A percentile compares a stretch with the other conserved stretches of the same genome.
phyloP scores from a whole-genome alignment of 1,140 invertebrate genomes.

The Atta texana region DNA sequence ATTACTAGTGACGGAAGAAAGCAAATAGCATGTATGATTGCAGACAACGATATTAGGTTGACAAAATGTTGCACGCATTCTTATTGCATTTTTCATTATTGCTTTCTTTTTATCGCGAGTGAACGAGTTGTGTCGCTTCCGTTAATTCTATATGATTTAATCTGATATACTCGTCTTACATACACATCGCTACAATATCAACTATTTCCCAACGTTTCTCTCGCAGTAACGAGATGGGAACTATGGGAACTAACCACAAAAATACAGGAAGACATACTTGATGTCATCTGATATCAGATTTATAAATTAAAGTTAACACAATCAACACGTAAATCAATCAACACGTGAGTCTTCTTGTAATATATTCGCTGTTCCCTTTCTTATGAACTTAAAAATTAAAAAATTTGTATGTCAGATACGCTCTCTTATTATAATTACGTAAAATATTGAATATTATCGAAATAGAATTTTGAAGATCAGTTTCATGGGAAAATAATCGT shows the following conservation, averaged over 20 bases:
- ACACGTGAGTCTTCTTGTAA: not conserved
- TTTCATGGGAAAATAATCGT: not conserved
- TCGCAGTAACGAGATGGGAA: not conserved
- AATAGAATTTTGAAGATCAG: not conserved
- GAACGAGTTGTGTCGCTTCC: not conserved
- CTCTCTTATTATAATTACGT: not conserved
- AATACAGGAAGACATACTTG: not conserved
- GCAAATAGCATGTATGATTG: not conserved
- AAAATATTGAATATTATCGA: constrained; percentile 1
- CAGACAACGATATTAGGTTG: not conserved
- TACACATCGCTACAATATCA: constrained; percentile 20
- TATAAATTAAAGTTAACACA: not conserved
- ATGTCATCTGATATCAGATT: not conserved
- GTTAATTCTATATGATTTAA: constrained; percentile 37
- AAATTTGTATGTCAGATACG: not conserved
- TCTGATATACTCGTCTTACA: constrained; percentile 35
- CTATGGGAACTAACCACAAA: constrained; percentile 16
- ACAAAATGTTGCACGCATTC: not conserved
- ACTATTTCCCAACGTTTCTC: constrained; percentile 41
- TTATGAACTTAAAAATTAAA: constrained; percentile 4
- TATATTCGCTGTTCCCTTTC: not conserved
- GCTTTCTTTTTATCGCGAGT: not conserved
- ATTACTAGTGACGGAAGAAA: constrained; percentile 1
- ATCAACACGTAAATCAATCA: too few species aligned
- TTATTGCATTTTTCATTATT: not conserved